Conservation (phyloP, 2,888 invertebrate genomes). For the Folsomia candida region DNA sequence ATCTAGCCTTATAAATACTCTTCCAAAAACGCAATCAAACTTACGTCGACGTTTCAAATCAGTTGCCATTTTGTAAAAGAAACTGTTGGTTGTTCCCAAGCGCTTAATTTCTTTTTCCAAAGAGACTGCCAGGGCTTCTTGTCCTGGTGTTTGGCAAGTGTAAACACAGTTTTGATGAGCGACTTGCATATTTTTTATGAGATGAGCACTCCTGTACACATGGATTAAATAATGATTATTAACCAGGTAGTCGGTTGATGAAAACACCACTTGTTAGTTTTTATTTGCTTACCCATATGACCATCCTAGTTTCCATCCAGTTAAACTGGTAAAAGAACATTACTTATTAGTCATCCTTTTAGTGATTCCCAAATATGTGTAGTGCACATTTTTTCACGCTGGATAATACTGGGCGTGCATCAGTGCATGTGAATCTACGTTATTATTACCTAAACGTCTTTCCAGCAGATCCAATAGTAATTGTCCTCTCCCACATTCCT, state of each 20-base stretch:
- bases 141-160: conserved; percentile 58
- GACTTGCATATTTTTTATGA: conserved; percentile 56
- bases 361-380: no score
- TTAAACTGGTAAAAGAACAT: conserved; percentile 57
- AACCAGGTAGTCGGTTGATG: no score
- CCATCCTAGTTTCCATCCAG: conserved; percentile 63
- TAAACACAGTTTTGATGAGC: conserved; percentile 62
- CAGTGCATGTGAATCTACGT: no score
- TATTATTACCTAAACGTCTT: conserved; percentile 57
- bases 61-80: conserved; percentile 71
- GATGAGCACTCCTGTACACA: conserved; percentile 58
- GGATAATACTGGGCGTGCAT: no score
- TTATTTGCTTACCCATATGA: no score
- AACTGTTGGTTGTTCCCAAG: conserved; percentile 73
- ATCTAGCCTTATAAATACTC: no score
- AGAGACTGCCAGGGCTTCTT: conserved; percentile 53
- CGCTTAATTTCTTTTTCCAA: conserved; percentile 59
- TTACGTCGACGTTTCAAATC: conserved; percentile 75
- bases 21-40: no score
- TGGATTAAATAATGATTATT: no score
- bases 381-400: no score
- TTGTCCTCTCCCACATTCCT: conserved; percentile 64
- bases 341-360: neutral
- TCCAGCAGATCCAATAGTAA: conserved; percentile 63
- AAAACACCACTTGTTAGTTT: no score